phyloP scores from a whole-genome alignment of 2,888 invertebrate species.

The Melieria omissa region DNA sequence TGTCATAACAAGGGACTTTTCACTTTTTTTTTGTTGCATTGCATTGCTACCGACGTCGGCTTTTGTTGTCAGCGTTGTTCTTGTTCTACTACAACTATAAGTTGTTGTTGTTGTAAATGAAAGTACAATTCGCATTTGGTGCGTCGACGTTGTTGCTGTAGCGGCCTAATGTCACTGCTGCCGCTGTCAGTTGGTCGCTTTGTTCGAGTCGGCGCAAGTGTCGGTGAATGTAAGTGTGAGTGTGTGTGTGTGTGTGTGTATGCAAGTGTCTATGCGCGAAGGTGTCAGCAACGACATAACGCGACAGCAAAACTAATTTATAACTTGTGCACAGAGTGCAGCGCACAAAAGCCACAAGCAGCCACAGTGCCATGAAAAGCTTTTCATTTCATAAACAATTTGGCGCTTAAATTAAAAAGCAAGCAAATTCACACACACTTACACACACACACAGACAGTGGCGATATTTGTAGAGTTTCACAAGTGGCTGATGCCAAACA shows the following conservation, averaged over 20 bases:
- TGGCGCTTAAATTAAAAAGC: slow-evolving; percentile 23
- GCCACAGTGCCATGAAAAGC: too few relatives aligned
- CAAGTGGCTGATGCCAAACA: neutral
- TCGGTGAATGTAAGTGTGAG: neutral
- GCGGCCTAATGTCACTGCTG: too few relatives aligned
- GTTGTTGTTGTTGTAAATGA: neutral
- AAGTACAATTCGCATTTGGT: neutral
- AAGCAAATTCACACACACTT: neutral
- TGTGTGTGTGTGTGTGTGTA: slow-evolving; percentile 1
- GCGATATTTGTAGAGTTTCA: too few relatives aligned
- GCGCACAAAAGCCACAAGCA: too few relatives aligned
- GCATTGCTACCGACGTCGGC: too few relatives aligned
- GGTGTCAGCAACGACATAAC: neutral
- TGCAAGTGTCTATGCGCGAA: neutral
- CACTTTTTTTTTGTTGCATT: too few relatives aligned
- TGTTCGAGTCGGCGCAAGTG: neutral
- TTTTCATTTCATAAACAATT: slow-evolving; percentile 27
- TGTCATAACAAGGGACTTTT: too few relatives aligned
- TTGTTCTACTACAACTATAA: too few relatives aligned
- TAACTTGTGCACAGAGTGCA: neutral
- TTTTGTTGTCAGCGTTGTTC: too few relatives aligned
- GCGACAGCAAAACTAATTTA: slow-evolving; percentile 6
- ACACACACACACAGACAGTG: too few relatives aligned
- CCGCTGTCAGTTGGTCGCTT: neutral
- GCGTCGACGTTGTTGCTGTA: neutral